These are phyloP conservation scores for Pseudomugil gertrudae DNA, from an alignment of 2,797 vertebrate genomes.

Conservation along the genomic window DNA sequence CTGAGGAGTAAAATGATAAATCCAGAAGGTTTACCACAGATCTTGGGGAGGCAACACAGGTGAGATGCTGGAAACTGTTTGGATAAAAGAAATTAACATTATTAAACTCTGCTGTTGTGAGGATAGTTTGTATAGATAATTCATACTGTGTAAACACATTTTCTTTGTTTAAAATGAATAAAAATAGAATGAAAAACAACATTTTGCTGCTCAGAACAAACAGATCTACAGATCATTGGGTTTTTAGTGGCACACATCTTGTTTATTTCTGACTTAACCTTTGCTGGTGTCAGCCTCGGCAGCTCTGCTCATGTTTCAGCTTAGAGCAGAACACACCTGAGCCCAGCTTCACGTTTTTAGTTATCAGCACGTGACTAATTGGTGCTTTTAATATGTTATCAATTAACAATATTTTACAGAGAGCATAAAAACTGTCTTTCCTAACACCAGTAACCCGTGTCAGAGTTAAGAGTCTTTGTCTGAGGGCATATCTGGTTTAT, in stretches of 20 bases:
- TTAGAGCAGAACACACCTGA: slow-evolving; percentile 15
- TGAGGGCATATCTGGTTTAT: background rate
- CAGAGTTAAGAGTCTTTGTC: background rate
- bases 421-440: background rate
- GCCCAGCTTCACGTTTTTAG: slow-evolving; percentile 29
- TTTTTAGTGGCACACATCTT: slow-evolving; percentile 25
- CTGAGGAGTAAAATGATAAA: slow-evolving; percentile 82
- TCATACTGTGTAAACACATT: slow-evolving; percentile 12
- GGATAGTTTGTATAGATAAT: background rate
- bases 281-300: slow-evolving; percentile 13
- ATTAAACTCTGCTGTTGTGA: slow-evolving; percentile 15
- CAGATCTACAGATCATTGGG: slow-evolving; percentile 2
- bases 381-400: slow-evolving; percentile 20
- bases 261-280: slow-evolving; percentile 45
- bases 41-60: slow-evolving; percentile 80
- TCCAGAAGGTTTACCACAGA: slow-evolving; percentile 78
- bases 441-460: background rate
- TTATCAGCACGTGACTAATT: slow-evolving; percentile 36
- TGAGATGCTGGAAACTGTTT: slow-evolving; percentile 72
- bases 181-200: slow-evolving; percentile 38
- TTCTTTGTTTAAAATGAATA: slow-evolving; percentile 10
- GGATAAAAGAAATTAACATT: slow-evolving; percentile 30
- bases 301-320: slow-evolving; percentile 55
- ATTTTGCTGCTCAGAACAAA: slow-evolving; percentile 6
- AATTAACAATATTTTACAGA: slow-evolving; percentile 13